Evolutionary conservation across 2,113 vertebrate species (phyloP), one percentile per base, ranked within the genome.

Genomic region (Lophochroa leadbeateri): DNA sequence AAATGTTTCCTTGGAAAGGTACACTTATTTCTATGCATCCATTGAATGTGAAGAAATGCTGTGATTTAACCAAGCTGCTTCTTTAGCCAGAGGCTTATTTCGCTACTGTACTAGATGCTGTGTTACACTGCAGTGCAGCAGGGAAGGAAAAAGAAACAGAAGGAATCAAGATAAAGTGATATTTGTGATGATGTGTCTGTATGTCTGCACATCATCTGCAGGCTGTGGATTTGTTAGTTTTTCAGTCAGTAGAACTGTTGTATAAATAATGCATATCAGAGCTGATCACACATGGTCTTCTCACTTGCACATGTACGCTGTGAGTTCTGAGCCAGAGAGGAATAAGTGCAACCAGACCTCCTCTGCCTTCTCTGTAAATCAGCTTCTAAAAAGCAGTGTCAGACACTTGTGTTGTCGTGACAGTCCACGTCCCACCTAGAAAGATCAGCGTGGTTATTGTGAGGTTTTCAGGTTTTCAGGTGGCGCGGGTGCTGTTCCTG

Each of bases 191-290:
- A 93, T 77, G 76, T 92, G 86, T 80, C 74, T 96, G 55, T 79
- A 44, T 82, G 81, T 96, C 88, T 95, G 95, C 94, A 95, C 92
- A 77, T 95, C 86, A 81, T 86, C 95, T 92, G 71, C 88, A 94
- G 57, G 49, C 90, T 77, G 75, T 69, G 82, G 68, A 88, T 94
- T 94, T 95, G 88, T 90, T 92, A 61, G 67, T 65, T 88, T 94
- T 93, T 90, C 67, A 70, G 71, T 88, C 88, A 82, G 90, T 69
- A 69, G 63, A 70, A 72, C 44, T 49, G 82, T 88, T 88, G 31
- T 69, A 65, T 82, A 94, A 97, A 93, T 92, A 95, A 86, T 80
- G 58, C n/a, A 1, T 74, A 64, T 94, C 88, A 53, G 88, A 86
- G 71, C 79, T 47, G 79, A 71, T 93, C 63, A 64, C 90, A 90